Conservation (phyloP, 2,113 vertebrate species). For the Oreochromis aureus region DNA sequence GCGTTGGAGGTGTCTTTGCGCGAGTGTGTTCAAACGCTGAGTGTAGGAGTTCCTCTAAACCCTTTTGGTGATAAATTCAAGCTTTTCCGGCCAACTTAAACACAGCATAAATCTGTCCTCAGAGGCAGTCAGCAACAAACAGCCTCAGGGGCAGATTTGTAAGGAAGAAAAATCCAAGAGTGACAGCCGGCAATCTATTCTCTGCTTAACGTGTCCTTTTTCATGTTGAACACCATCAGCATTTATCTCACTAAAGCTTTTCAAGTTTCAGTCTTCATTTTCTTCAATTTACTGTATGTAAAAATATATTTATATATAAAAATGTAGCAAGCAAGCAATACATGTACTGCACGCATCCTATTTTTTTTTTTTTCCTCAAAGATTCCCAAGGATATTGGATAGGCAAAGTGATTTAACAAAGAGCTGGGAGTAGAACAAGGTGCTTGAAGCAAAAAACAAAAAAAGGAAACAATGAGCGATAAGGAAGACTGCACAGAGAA, state of each 20-base stretch:
- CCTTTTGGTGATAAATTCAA: conserved; percentile 36
- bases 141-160: conserved; percentile 16
- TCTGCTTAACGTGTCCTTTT: background rate
- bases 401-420: conserved; percentile 56
- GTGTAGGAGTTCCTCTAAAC: background rate
- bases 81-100: conserved; percentile 38
- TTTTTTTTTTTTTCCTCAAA: background rate
- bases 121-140: background rate
- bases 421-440: conserved; percentile 60
- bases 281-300: background rate
- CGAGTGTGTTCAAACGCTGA: background rate
- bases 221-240: background rate
- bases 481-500: conserved; percentile 45
- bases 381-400: conserved; percentile 39
- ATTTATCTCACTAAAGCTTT: conserved; percentile 28
- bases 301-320: background rate
- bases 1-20: background rate
- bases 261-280: background rate
- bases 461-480: conserved; percentile 58
- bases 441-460: conserved; percentile 47
- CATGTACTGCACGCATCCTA: background rate
- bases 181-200: conserved; percentile 4
- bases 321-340: background rate
- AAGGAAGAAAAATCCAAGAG: background rate
- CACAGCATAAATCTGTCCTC: conserved; percentile 34